phyloP scores from a whole-genome alignment of 2,888 invertebrate genomes.

The Oxytorus armatus region DNA sequence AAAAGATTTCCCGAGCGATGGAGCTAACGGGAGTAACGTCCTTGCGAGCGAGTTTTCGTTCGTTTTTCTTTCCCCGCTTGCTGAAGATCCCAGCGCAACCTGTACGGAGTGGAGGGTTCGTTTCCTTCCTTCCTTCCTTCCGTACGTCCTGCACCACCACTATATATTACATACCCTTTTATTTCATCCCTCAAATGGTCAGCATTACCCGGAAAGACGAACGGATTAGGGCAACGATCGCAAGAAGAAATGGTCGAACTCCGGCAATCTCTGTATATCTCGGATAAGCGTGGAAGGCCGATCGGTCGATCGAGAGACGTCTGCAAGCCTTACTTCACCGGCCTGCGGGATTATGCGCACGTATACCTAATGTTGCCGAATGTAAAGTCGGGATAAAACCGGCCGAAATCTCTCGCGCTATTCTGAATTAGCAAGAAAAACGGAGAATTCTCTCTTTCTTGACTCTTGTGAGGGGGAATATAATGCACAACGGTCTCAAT shows the following conservation, averaged over 20 bases:
- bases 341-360: conserved; percentile 24
- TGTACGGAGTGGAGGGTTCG: conserved; percentile 21
- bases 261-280: conserved; percentile 29
- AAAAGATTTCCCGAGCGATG: conserved; percentile 10
- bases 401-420: conserved; percentile 26
- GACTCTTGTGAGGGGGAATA: conserved; percentile 23
- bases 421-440: conserved; percentile 17
- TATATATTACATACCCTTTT: conserved; percentile 10
- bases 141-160: conserved; percentile 3
- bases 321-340: conserved; percentile 1
- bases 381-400: conserved; percentile 27
- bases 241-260: conserved; percentile 23
- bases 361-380: conserved; percentile 24
- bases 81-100: conserved; percentile 31
- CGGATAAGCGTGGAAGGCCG: conserved; percentile 2
- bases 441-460: conserved; percentile 9
- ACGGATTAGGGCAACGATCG: conserved; percentile 49
- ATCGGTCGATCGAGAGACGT: conserved; percentile 30
- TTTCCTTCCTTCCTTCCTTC: conserved; percentile 46
- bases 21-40: neutral
- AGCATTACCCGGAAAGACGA: conserved; percentile 38
- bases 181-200: conserved; percentile 26
- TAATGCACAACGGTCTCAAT: conserved; percentile 46
- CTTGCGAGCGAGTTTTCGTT: conserved; percentile 20
- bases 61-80: conserved; percentile 19